A percentile compares a stretch with the other conserved stretches of the same genome.
Conservation (phyloP, 2,888 invertebrate genomes). For the Lacanobia oleracea region DNA sequence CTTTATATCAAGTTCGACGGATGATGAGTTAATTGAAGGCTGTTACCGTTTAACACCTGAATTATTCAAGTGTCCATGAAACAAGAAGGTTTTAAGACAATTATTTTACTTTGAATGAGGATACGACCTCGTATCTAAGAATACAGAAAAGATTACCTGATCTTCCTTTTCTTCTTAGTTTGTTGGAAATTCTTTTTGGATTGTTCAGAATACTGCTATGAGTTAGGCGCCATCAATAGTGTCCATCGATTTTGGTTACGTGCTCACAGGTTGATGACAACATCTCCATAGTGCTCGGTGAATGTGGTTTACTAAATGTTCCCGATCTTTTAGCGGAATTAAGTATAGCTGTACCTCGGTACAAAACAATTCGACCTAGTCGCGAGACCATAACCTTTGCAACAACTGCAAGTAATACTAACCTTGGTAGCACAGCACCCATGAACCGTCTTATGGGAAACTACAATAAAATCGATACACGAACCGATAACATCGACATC, state of each 20-base stretch:
- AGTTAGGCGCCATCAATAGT: background rate
- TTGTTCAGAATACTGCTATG: too few relatives aligned
- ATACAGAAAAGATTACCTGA: background rate
- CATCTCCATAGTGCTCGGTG: background rate
- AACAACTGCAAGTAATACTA: too few relatives aligned
- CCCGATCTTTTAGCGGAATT: too few relatives aligned
- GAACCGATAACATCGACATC: too few relatives aligned
- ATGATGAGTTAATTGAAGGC: slow-evolving; percentile 61
- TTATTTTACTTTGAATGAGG: background rate
- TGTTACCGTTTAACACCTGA: slow-evolving; percentile 59
- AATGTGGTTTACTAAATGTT: too few relatives aligned
- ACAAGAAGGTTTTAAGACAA: background rate
- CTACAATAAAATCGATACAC: too few relatives aligned
- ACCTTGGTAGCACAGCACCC: too few relatives aligned
- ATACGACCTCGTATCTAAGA: background rate
- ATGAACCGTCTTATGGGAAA: too few relatives aligned
- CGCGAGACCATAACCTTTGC: too few relatives aligned
- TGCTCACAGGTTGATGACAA: background rate
- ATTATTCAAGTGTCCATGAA: slow-evolving; percentile 48
- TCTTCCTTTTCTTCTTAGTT: background rate
- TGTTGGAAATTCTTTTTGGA: background rate
- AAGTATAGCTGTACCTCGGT: too few relatives aligned
- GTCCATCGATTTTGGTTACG: background rate
- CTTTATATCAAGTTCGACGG: slow-evolving; percentile 69
- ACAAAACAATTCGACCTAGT: too few relatives aligned